Base-by-base conservation (phyloP, 2,888 invertebrate genomes). In the Morpho helenor region DNA sequence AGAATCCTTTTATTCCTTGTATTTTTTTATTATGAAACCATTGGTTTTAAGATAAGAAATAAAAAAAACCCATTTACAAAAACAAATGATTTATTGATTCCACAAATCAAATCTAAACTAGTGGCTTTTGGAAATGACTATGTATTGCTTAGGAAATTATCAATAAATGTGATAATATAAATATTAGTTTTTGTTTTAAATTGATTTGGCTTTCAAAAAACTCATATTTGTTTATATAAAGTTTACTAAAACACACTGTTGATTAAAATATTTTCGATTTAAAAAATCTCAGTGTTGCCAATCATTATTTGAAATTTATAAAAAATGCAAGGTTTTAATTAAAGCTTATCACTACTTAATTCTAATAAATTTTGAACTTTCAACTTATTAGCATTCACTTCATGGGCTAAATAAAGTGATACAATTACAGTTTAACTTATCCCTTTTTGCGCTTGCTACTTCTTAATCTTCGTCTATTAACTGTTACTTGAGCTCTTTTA, bases 391-490 rank as follows among this genome's bases (percentile, higher is more conserved):
- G 31, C n/a, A 22, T 43, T 52, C 10, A 49, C 41, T 52, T 47
- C 9, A 10, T 46, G 16, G 7, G 39, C 49, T n/a, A 49, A 49
- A 7, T n/a, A 6, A 48, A 31, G 9, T 40, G 40, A 42, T 10
- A 6, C 31, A 49, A 3, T 8, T 16, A 42, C 7, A 8, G 8
- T 23, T 7, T 58, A 41, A 54, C 10, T 70, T 66, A 72, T 52
- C 73, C 60, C 56, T 76, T 78, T 62, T 75, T 76, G 52, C 84
- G 81, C 60, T 75, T 80, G 66, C 83, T 81, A 67, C 88, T 88
- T 49, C 88, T 75, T 47, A 88, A 65, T 23, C 76, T 64, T 60
- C 81, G 73, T 59, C 84, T 76, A 63, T 83, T 84, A 39, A 64
- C 74, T 41, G 76, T 71, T 4, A 78, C 72, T 48, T 66, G 53